Percentiles rank a stretch among this genome's conserved stretches.
Conservation (phyloP, 2,797 vertebrate genomes). For the Bradypus variegatus region DNA sequence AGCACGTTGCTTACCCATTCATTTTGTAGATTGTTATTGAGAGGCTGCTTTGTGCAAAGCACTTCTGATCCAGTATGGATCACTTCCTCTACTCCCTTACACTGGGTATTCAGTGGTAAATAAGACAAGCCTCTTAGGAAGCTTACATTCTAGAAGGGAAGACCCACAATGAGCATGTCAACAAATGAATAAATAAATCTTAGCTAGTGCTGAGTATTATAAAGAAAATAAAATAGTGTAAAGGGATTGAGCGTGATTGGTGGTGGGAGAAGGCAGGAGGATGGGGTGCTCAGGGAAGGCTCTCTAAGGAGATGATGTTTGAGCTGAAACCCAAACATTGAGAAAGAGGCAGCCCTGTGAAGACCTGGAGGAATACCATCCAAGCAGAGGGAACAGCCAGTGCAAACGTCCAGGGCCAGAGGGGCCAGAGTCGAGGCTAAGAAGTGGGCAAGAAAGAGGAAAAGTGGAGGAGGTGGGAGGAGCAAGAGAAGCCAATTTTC, state of each 20-base stretch:
- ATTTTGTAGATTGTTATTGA: neutral
- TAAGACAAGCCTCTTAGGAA: neutral
- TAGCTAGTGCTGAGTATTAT: slow-evolving; percentile 38
- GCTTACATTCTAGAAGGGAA: neutral
- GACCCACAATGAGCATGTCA: neutral
- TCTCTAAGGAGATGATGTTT: neutral
- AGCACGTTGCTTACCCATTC: neutral
- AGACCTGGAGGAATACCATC: neutral
- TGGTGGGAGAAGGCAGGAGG: slow-evolving; percentile 57
- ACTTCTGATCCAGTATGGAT: too few species aligned
- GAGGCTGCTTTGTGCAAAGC: neutral
- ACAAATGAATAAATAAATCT: neutral
- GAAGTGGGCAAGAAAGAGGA: too few species aligned
- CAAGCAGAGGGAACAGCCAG: neutral
- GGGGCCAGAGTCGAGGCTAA: neutral
- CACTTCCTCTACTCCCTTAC: neutral
- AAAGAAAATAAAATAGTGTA: slow-evolving; percentile 64
- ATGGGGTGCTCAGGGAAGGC: neutral
- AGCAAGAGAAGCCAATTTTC: neutral
- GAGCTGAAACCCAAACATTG: neutral
- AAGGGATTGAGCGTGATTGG: slow-evolving; percentile 61
- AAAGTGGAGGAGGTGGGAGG: neutral
- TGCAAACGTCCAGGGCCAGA: neutral
- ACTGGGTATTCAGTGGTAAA: neutral
- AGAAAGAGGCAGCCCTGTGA: slow-evolving; percentile 63